Percentiles rank a stretch among this genome's conserved stretches.
Evolutionary conservation across 1,140 invertebrate genomes (phyloP).

Genomic region (Asobara japonica): DNA sequence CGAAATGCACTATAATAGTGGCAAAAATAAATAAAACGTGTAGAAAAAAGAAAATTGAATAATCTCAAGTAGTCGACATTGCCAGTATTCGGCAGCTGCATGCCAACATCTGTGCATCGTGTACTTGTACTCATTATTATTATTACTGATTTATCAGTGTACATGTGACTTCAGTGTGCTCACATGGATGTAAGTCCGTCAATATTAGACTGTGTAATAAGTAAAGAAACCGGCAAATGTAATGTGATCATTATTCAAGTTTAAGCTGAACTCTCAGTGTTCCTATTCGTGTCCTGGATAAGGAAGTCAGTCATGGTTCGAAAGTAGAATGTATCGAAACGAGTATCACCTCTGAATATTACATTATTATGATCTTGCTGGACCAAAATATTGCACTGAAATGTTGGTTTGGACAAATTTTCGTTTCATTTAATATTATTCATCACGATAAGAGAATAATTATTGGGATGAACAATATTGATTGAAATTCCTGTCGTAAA

Average conservation of each 20-base stretch:
- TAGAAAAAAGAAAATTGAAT: conserved; percentile 1
- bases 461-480: too few species aligned
- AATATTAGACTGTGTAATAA: neutral
- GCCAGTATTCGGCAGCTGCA: neutral
- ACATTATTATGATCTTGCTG: too few species aligned
- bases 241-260: neutral
- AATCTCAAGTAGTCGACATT: neutral
- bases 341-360: too few species aligned
- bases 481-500: conserved; percentile 5
- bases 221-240: neutral
- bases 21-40: neutral
- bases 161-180: conserved; percentile 27
- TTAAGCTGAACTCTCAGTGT: neutral
- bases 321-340: too few species aligned
- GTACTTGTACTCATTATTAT: conserved; percentile 16
- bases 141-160: conserved; percentile 1
- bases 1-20: neutral
- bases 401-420: too few species aligned
- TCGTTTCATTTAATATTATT: too few species aligned
- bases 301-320: neutral
- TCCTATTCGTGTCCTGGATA: neutral
- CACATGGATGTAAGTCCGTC: conserved; percentile 1
- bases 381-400: too few species aligned
- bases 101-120: conserved; percentile 26
- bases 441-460: too few species aligned